These are phyloP conservation scores for Diarsia mendica DNA, from an alignment of 2,888 invertebrate species.

Conservation along the genomic window DNA sequence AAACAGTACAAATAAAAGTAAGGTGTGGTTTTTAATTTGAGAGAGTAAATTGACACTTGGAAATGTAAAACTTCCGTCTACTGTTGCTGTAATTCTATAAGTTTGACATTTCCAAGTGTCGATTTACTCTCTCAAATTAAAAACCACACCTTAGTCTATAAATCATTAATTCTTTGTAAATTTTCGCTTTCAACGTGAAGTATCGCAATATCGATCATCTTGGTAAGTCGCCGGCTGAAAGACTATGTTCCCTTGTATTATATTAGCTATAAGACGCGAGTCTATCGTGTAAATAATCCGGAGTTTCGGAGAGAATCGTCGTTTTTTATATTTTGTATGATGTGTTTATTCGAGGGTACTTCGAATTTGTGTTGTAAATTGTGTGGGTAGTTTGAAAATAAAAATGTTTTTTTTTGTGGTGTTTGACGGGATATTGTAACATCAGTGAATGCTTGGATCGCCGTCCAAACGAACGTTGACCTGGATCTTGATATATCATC, in stretches of 20 bases:
- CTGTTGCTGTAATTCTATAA: too few species aligned
- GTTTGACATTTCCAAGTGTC: too few species aligned
- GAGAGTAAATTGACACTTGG: too few species aligned
- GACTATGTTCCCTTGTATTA: conserved; percentile 76
- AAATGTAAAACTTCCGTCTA: too few species aligned
- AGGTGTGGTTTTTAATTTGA: too few species aligned
- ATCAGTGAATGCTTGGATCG: conserved; percentile 24
- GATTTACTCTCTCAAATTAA: too few species aligned
- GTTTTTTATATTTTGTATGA: conserved; percentile 58
- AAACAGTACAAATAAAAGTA: background rate
- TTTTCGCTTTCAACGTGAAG: conserved; percentile 51
- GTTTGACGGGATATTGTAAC: conserved; percentile 5
- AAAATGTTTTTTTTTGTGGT: conserved; percentile 9
- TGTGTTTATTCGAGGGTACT: conserved; percentile 42
- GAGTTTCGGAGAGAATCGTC: conserved; percentile 79
- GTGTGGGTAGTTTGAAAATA: conserved; percentile 23
- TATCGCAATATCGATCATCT: conserved; percentile 46
- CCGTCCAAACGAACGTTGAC: background rate
- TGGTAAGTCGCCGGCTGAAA: conserved; percentile 61
- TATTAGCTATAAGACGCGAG: conserved; percentile 74
- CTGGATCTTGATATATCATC: conserved; percentile 12
- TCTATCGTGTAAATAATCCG: conserved; percentile 77
- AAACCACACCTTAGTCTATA: too few species aligned
- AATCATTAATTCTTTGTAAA: conserved; percentile 22
- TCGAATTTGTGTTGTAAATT: conserved; percentile 40